Evolutionary conservation across 2,797 vertebrate genomes (phyloP), one percentile per base, ranked within the genome.

Genomic region (Phoxinus dragarum): DNA sequence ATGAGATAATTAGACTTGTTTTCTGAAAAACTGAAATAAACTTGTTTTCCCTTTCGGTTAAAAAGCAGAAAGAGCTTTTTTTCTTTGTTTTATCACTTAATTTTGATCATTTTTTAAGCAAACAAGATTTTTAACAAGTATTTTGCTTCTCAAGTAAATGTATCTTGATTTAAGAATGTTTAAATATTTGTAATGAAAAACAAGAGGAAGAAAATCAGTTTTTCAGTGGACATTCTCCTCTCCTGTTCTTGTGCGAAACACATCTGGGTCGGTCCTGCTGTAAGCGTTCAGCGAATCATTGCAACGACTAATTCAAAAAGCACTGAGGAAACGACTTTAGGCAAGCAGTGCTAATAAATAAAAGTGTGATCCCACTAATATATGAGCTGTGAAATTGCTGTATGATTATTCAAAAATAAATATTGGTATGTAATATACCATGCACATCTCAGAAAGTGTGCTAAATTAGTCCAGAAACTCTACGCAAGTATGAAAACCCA

Each of bases 381-480:
- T 7, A 27, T 27, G 71, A 16, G 42, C 42, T 31, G 5, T 73
- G 71, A 47, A 73, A 72, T 16, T 16, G 14, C 40, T 72, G 3
- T 64, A 66, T 66, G 42, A 47, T 72, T 27, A 17, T 72, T 72
- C 40, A 44, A n/a, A 72, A 44, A n/a, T 27, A 69, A 69, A 73
- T 10, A 31, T 19, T 16, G 4, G 19, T 16, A 16, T 40, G 64
- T 11, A 21, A 67, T 38, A 31, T 38, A 23, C 9, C 47, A 75
- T 75, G 68, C 21, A 42, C 21, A 40, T 71, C 38, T 42, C 9
- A n/a, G 38, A 76, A 54, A 8, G 34, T 40, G 76, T 66, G 67
- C 34, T 52, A 69, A 69, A 72, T 47, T 44, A 72, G 40, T 6
- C 23, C 40, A 16, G 40, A 44, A 27, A 44, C 23, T 44, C 27